Conservation (phyloP, 2,888 invertebrate genomes). For the Mesorhabditis belari region DNA sequence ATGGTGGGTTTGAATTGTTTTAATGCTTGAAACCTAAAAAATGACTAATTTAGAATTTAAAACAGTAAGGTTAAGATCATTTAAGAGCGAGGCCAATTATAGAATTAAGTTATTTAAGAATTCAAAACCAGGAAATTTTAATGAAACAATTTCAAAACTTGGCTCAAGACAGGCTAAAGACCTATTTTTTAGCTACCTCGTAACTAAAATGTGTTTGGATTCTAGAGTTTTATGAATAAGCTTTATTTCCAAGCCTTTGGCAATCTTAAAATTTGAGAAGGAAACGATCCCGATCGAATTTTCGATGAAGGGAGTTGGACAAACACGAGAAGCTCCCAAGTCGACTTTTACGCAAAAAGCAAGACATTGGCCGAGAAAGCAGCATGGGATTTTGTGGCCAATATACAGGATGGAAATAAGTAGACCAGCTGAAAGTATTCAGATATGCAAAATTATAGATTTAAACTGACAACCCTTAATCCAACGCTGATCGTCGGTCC, state of each 20-base stretch:
- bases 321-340: constrained; percentile 23
- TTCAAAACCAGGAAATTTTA: not conserved
- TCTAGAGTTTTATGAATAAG: too few relatives aligned
- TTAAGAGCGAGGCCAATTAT: not conserved
- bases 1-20: constrained; percentile 48
- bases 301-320: constrained; percentile 48
- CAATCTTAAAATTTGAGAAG: constrained; percentile 35
- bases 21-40: too few relatives aligned
- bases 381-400: constrained; percentile 59
- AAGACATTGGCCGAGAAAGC: constrained; percentile 60
- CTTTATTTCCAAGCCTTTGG: too few relatives aligned
- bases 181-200: too few relatives aligned
- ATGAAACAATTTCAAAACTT: not conserved
- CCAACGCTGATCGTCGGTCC: constrained; percentile 59
- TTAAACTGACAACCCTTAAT: constrained; percentile 59
- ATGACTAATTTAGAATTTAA: too few relatives aligned
- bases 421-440: not conserved
- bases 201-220: too few relatives aligned
- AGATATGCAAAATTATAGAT: constrained; percentile 42
- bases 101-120: not conserved
- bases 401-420: constrained; percentile 50
- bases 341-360: constrained; percentile 48
- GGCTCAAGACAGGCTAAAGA: too few relatives aligned
- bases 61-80: not conserved
- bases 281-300: constrained; percentile 35